These are phyloP conservation scores for Bombycilla garrulus DNA, from an alignment of 2,113 vertebrate species.

Conservation along the genomic window DNA sequence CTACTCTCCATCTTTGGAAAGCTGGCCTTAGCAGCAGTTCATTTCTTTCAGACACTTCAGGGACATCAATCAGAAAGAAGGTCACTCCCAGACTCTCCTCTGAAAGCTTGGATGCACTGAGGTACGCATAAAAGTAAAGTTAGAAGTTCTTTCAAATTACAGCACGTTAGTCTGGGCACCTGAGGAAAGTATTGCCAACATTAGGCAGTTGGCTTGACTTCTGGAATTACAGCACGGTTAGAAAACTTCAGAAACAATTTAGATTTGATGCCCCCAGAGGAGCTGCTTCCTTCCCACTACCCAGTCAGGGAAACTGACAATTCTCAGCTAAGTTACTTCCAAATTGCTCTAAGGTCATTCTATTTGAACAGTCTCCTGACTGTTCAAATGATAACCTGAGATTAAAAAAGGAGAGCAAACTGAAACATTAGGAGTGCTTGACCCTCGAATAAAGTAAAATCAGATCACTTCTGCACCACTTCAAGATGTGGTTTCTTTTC, in stretches of 20 bases:
- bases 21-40: neutral
- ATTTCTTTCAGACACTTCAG: neutral
- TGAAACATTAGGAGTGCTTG: neutral
- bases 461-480: neutral
- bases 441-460: neutral
- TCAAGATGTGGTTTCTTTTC: neutral
- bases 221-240: neutral
- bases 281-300: neutral
- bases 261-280: neutral
- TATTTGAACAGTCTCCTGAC: neutral
- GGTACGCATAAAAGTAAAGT: neutral
- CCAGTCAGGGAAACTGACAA: neutral
- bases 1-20: neutral
- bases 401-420: neutral
- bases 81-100: neutral
- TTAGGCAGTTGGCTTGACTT: neutral
- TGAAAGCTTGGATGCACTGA: neutral
- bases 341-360: neutral
- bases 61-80: neutral
- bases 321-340: neutral
- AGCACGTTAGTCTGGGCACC: accelerated
- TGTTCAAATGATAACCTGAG: neutral
- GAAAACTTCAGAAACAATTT: neutral
- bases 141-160: neutral
- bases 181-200: neutral